Conservation (phyloP, 2,797 vertebrate species). For the Danio jaintianensis region DNA sequence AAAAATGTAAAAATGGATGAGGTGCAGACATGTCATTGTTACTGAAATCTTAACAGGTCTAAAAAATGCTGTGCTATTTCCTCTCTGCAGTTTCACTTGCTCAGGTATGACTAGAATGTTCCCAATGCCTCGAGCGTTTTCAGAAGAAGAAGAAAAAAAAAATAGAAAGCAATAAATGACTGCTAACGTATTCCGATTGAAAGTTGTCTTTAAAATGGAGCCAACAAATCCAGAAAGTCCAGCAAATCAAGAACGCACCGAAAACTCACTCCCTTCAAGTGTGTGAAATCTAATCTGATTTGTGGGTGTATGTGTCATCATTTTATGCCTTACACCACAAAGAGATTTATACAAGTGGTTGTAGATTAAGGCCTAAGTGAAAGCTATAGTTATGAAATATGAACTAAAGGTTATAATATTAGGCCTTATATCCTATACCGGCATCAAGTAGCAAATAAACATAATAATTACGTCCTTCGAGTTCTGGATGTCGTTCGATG, state of each 20-base stretch:
- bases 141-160: no score
- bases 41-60: background rate
- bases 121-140: background rate
- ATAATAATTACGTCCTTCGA: conserved; percentile 39
- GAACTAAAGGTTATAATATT: conserved; percentile 26
- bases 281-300: conserved; percentile 2
- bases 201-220: conserved; percentile 3
- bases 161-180: no score
- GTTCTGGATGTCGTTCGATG: conserved; percentile 46
- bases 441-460: conserved; percentile 33
- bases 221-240: background rate
- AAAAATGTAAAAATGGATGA: background rate
- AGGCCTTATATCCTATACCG: conserved; percentile 20
- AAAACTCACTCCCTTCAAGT: background rate
- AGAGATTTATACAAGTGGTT: conserved; percentile 15
- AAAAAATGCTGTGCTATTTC: background rate
- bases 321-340: background rate
- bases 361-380: background rate
- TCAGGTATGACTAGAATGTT: background rate
- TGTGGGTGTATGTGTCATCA: conserved; percentile 3
- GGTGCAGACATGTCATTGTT: no score
- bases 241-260: background rate
- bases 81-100: background rate
- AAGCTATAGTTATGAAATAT: conserved; percentile 6
- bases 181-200: background rate